Evolutionary conservation across 2,797 vertebrate genomes (phyloP), one percentile per base, ranked within the genome.

Genomic region (Staurois parvus): DNA sequence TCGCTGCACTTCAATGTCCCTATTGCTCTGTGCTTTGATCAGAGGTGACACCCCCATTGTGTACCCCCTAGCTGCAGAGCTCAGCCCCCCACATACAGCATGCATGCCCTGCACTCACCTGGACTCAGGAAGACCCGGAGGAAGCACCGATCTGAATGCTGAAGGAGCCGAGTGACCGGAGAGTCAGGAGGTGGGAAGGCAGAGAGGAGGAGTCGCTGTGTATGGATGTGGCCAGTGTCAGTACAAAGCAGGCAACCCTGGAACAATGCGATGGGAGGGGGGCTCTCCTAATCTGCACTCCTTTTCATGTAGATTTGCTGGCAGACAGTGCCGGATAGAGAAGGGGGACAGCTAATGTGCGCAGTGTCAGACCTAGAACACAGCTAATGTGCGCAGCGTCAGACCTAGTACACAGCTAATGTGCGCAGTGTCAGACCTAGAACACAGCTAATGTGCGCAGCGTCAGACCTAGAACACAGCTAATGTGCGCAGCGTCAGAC

Each of bases 171-270:
- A 37, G n/a, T 29, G n/a, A 12, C 3, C 29, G 13, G 19, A n/a
- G n/a, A 59, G n/a, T 52, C 52, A 28, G 66, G 52, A 66, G 79
- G 66, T 26, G 76, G 69, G 52, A 5, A 15, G 68, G 52, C 21
- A 24, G 64, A 72, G 84, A n/a, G n/a, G 84, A 70, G 78, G 79
- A 81, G 84, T 29, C 72, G n/a, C 7, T 7, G 19, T 68, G 77
- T 0, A 4, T 9, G 12, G 66, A 68, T 29, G 26, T 34, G 67
- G 59, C 56, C n/a, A 29, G 26, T 66, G 62, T 48, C 45, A 48
- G 40, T 13, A 62, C 24, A n/a, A 26, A 64, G 11, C 48, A 26
- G n/a, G 12, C 9, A 26, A 66, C 12, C 2, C n/a, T 24, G 52
- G 21, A 24, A 56, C 19, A 59, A 59, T 59, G 21, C 52, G 9